Percentiles rank a stretch among this genome's conserved stretches.
Evolutionary conservation across 2,113 vertebrate genomes (phyloP).

Genomic region (Oryzias celebensis): DNA sequence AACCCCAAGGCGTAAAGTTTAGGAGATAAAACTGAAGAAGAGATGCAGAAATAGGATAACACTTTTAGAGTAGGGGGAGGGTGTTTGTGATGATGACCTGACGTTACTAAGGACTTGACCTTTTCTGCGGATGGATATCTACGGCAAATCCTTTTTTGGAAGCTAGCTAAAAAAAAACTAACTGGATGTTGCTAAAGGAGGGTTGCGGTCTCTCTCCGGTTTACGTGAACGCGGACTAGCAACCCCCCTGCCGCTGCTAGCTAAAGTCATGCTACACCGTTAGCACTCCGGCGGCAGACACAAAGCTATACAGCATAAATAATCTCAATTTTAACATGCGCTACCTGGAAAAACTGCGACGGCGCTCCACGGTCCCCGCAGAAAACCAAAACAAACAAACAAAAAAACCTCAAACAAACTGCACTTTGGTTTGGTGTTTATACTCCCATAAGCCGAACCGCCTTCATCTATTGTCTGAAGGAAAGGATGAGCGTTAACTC

Average conservation of each 20-base stretch:
- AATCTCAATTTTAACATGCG: slow-evolving; percentile 2
- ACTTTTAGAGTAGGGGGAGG: too few relatives aligned
- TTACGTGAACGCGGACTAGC: too few relatives aligned
- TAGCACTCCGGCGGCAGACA: slow-evolving; percentile 54
- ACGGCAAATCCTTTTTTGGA: too few relatives aligned
- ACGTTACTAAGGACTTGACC: too few relatives aligned
- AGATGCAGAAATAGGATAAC: too few relatives aligned
- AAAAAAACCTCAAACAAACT: background rate
- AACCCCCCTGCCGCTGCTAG: slow-evolving; percentile 4
- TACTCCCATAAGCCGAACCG: background rate
- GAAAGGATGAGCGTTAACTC: slow-evolving; percentile 42
- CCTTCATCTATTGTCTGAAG: background rate
- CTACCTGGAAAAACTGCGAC: slow-evolving; percentile 36
- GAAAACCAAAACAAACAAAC: too few relatives aligned
- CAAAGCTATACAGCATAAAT: slow-evolving; percentile 44
- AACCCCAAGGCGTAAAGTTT: too few relatives aligned
- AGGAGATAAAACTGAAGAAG: too few relatives aligned
- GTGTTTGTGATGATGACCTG: too few relatives aligned
- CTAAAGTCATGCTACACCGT: slow-evolving; percentile 31
- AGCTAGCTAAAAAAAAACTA: slow-evolving; percentile 7
- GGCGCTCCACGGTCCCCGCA: background rate
- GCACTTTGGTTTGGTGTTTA: background rate
- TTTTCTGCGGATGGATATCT: too few relatives aligned
- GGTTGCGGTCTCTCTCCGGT: too few relatives aligned
- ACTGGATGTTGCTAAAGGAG: too few relatives aligned